Evolutionary conservation across 2,797 vertebrate species (phyloP), one percentile per base, ranked within the genome.

Genomic region (Lagodon rhomboides): DNA sequence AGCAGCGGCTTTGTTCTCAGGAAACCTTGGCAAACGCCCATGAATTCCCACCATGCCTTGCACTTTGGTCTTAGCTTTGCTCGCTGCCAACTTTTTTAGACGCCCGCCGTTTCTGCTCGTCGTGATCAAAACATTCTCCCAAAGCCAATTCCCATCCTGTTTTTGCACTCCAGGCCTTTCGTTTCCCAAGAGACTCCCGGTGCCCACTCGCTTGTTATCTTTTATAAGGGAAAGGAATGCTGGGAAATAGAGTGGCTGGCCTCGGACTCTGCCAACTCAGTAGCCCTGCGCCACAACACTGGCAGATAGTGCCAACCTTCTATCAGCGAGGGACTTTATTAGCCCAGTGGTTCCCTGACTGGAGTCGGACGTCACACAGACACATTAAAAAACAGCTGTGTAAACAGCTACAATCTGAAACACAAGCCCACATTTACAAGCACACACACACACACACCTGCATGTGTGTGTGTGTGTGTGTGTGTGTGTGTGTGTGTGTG

Each of bases 81-180:
- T 49, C 49, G 56, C 58, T 72, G 87, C 86, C 85, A 90, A 80
- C 68, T 22, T 47, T 77, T 81, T 83, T 38, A 66, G 76, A 62
- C 25, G 30, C 68, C 74, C 5, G 41, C 20, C 1, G 2, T 73
- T 75, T 82, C 51, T 86, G 72, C 72, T 82, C 6, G 8, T 80
- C 77, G 51, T 66, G 80, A 87, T 75, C 83, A 90, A 91, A 92
- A 90, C 73, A 80, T 49, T 73, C 75, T 75, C 75, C 73, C 76
- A 69, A 84, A 85, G 84, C 73, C 83, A 81, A 83, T 93, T 91
- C 89, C 90, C 87, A 94, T 91, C 90, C 86, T 92, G 87, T 91
- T 93, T 93, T 88, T 92, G 55, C 86, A 86, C 83, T 76, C 55
- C 62, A 22, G 63, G 58, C 68, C 79, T 73, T 79, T 71, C 15